Evolutionary conservation across 2,888 invertebrate species (phyloP).

Genomic region (Steinernema hermaphroditum): DNA sequence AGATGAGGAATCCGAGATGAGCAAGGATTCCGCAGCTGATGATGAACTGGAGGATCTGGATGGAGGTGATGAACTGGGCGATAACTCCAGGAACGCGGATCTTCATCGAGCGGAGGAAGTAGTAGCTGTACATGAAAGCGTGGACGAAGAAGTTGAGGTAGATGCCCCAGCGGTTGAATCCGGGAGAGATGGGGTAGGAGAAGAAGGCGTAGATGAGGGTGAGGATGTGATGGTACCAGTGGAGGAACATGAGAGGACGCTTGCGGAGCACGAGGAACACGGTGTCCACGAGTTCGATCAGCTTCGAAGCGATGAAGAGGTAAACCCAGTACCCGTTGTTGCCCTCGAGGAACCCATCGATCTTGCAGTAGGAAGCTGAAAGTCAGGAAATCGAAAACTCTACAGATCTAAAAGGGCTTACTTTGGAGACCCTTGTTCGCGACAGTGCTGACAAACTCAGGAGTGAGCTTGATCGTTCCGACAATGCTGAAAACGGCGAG

Average conservation of each 20-base stretch:
- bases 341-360: slow-evolving; percentile 42
- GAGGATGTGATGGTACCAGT: slow-evolving; percentile 47
- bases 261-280: slow-evolving; percentile 50
- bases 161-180: slow-evolving; percentile 61
- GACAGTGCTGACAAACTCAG: slow-evolving; percentile 47
- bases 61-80: slow-evolving; percentile 50
- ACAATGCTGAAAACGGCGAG: slow-evolving; percentile 66
- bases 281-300: slow-evolving; percentile 50
- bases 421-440: slow-evolving; percentile 41
- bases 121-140: slow-evolving; percentile 61
- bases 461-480: slow-evolving; percentile 45
- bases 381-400: not conserved
- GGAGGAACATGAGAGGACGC: slow-evolving; percentile 52
- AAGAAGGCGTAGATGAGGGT: slow-evolving; percentile 55
- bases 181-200: slow-evolving; percentile 52
- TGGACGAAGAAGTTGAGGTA: slow-evolving; percentile 58
- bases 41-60: slow-evolving; percentile 52
- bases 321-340: slow-evolving; percentile 56
- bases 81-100: slow-evolving; percentile 60
- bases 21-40: slow-evolving; percentile 48
- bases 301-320: slow-evolving; percentile 52
- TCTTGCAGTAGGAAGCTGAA: slow-evolving; percentile 47
- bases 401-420: not conserved
- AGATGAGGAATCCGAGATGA: slow-evolving; percentile 49
- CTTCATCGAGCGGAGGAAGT: slow-evolving; percentile 64